Evolutionary conservation across 2,113 vertebrate species (phyloP).

Genomic region (Mixornis gularis): DNA sequence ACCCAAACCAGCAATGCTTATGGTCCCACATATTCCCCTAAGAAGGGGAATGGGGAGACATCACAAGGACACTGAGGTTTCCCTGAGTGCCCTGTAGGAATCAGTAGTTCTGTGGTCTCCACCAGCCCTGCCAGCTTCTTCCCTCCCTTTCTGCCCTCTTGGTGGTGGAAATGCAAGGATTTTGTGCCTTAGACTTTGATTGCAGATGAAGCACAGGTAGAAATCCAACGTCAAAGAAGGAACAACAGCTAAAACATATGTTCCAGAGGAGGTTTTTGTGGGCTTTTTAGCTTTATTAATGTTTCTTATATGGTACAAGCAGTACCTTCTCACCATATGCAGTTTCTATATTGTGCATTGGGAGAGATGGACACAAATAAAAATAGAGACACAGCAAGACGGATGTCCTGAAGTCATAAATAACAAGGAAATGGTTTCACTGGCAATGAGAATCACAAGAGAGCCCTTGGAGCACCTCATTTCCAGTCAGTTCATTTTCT

Average conservation of each 20-base stretch:
- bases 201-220: background rate
- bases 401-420: conserved; percentile 36
- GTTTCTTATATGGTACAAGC: background rate
- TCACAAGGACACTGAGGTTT: background rate
- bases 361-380: conserved; percentile 27
- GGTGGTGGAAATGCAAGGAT: background rate
- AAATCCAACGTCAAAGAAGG: background rate
- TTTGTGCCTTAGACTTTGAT: background rate
- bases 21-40: background rate
- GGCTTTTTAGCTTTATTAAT: background rate
- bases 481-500: conserved; percentile 34
- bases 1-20: background rate
- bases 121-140: background rate
- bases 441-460: conserved; percentile 13
- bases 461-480: conserved; percentile 4
- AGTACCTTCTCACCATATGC: conserved; percentile 14
- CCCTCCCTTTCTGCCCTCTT: background rate
- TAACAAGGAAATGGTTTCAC: conserved; percentile 19
- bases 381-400: conserved; percentile 9
- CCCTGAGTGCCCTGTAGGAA: background rate
- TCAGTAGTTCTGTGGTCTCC: background rate
- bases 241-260: background rate
- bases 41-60: background rate
- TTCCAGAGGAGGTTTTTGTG: background rate
- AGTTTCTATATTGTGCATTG: background rate